A percentile compares a stretch with the other conserved stretches of the same genome.
Evolutionary conservation across 2,113 vertebrate genomes (phyloP).

Genomic region (Vicugna pacos): DNA sequence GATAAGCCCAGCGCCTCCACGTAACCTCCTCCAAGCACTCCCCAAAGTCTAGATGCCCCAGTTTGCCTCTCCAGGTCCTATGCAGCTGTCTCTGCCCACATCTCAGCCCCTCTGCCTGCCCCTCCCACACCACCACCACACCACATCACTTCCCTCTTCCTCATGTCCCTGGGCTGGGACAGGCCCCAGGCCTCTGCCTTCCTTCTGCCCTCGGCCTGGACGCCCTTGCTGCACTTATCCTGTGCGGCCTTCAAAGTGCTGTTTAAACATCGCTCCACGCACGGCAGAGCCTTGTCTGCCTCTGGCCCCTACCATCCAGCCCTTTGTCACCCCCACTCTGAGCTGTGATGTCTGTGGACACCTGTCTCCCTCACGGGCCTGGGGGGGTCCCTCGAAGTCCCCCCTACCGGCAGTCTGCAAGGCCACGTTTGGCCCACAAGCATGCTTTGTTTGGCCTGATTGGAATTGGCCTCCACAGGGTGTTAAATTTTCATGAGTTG

Average conservation of each 20-base stretch:
- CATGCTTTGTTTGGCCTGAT: not conserved
- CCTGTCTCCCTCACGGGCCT: not conserved
- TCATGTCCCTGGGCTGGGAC: not conserved
- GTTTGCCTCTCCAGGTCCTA: not conserved
- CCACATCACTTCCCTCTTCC: not conserved
- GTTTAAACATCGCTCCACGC: accelerated
- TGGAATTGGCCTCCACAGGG: not conserved
- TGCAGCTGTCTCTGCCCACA: not conserved
- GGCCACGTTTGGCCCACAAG: not conserved
- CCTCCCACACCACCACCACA: not conserved
- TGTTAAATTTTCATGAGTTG: not conserved
- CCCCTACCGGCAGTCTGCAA: not conserved
- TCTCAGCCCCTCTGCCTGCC: not conserved
- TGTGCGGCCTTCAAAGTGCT: not conserved
- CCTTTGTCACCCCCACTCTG: not conserved
- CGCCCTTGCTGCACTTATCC: not conserved
- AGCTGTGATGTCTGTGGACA: not conserved
- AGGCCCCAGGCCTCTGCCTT: accelerated
- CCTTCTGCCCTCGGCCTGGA: not conserved
- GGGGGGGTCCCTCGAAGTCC: not conserved
- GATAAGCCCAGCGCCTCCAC: not conserved
- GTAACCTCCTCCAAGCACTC: too few species aligned
- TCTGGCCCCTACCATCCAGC: accelerated
- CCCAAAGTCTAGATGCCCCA: not conserved
- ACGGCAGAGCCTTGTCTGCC: not conserved